A percentile compares a stretch with the other conserved stretches of the same genome.
Conservation (phyloP, 2,113 vertebrate species). For the Vireo altiloquus region DNA sequence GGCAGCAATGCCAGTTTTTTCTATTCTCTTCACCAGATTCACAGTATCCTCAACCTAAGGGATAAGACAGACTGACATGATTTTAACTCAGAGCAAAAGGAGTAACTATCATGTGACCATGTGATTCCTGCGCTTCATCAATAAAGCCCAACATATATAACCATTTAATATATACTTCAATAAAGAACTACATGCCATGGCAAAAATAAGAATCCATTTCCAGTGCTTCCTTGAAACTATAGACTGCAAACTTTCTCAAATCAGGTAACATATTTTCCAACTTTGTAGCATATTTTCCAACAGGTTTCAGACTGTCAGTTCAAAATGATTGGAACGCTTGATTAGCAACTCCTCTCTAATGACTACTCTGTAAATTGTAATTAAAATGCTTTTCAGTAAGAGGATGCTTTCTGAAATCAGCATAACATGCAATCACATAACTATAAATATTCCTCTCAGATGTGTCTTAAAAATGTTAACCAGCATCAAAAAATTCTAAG, state of each 20-base stretch:
- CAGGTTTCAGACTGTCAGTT: neutral
- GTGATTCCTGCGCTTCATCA: neutral
- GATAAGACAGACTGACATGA: neutral
- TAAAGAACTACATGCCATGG: neutral
- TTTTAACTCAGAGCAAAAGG: neutral
- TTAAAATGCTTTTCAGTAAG: neutral
- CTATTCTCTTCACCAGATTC: slow-evolving; percentile 85
- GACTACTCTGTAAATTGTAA: neutral
- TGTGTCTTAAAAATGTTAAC: neutral
- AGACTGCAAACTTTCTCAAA: neutral
- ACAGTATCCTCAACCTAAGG: slow-evolving; percentile 88
- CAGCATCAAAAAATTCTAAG: neutral
- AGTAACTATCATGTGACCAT: neutral
- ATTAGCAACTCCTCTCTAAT: neutral
- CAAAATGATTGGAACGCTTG: neutral
- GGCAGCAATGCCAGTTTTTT: slow-evolving; percentile 89
- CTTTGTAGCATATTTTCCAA: neutral
- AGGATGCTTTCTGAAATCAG: neutral
- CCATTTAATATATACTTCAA: neutral
- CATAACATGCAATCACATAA: neutral
- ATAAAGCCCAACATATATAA: neutral
- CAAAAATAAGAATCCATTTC: neutral
- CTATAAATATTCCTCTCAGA: neutral
- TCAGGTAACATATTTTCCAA: neutral
- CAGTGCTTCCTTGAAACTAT: neutral